Evolutionary conservation across 2,113 vertebrate species (phyloP).

Genomic region (Clupea harengus): DNA sequence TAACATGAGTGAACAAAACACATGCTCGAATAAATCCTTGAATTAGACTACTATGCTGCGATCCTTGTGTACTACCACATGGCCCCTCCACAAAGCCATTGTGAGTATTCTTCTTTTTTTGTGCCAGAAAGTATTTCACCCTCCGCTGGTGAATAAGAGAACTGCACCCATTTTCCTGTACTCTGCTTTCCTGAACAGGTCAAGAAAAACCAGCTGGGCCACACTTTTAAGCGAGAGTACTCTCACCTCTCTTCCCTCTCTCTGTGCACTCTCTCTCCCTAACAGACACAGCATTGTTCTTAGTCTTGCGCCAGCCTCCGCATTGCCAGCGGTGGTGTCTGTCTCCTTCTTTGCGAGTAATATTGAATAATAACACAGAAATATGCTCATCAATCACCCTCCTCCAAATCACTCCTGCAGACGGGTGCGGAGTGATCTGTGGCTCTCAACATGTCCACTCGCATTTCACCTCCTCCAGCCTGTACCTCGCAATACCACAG

Average conservation of each 20-base stretch:
- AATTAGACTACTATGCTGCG: background rate
- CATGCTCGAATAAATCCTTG: no score
- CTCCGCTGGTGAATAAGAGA: slow-evolving; percentile 31
- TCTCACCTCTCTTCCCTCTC: background rate
- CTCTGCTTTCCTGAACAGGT: background rate
- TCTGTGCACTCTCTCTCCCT: background rate
- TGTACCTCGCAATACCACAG: background rate
- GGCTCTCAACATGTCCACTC: background rate
- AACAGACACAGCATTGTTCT: background rate
- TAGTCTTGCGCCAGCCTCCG: background rate
- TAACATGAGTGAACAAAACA: background rate
- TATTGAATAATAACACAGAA: background rate
- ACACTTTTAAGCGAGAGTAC: background rate
- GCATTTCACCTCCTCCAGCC: background rate
- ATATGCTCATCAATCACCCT: background rate
- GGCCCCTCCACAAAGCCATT: no score
- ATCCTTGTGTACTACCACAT: background rate
- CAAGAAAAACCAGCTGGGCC: slow-evolving; percentile 13
- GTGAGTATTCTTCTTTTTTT: no score
- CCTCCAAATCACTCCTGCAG: slow-evolving; percentile 28
- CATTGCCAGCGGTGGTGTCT: background rate
- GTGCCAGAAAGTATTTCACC: background rate
- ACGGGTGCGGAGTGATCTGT: background rate
- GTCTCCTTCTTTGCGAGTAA: background rate
- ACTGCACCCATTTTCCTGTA: background rate